Base-by-base conservation (phyloP, 2,797 vertebrate species). In the Sebastes diploproa region DNA sequence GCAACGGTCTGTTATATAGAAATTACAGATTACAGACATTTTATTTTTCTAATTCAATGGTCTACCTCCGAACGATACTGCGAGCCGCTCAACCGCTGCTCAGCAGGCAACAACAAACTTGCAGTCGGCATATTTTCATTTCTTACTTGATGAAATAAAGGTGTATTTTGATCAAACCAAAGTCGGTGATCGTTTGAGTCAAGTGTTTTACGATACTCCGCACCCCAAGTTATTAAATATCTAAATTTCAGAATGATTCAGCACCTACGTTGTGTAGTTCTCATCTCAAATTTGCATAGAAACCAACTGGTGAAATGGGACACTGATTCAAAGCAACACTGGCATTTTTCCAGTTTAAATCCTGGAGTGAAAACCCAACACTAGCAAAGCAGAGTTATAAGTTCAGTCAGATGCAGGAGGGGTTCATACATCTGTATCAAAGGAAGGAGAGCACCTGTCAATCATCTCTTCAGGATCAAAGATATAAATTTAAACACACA, bases 391-490 rank as follows among this genome's bases (percentile, higher is more conserved):
- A 58, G 30, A 22, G 16, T 3, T 56, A 25, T 36, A 20, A 65
- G 23, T 64, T 65, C 18, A 75, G 30, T 61, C 23, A 68, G 25
- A 25, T 54, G 22, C 30, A 59, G 32, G 62, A 54, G 27, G 2
- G 23, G 18, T 72, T 72, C 22, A 46, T 32, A 32, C 23, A 36
- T 83, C 50, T 80, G 32, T 75, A 78, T 82, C 64, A 75, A 81
- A 80, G 32, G 34, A 65, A 63, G 46, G 30, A 27, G 34, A 60
- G 20, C 66, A 9, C 25, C 56, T 78, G 84, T 72, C 87, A 88
- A 38, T 90, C 72, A 79, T 77, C 11, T 63, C 13, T 27, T 74
- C 36, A 78, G 76, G 68, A 87, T 80, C 52, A 77, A 77, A 88
- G 62, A 62, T 30, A 52, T 7, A 60, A 55, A 52, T 16, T 12